Evolutionary conservation across 2,888 invertebrate species (phyloP).

Genomic region (Branchipolynoe longqiensis): DNA sequence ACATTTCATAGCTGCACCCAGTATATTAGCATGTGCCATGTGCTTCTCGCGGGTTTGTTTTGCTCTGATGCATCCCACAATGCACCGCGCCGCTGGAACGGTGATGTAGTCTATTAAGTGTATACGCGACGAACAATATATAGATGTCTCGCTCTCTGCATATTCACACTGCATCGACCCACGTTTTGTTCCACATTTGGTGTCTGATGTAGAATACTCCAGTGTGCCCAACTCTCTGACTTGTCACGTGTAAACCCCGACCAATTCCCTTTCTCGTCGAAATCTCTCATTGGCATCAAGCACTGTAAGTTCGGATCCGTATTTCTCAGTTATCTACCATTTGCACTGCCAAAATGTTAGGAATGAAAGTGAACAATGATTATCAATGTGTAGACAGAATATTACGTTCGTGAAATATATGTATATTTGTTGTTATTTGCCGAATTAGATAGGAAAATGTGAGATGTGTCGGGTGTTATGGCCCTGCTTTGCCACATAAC

Average conservation of each 20-base stretch:
- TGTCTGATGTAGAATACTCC: too few relatives aligned
- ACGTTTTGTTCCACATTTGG: too few relatives aligned
- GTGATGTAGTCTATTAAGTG: too few relatives aligned
- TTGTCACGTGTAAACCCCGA: slow-evolving; percentile 30
- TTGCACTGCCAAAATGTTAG: background rate
- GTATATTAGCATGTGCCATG: too few relatives aligned
- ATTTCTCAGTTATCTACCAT: background rate
- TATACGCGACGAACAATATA: too few relatives aligned
- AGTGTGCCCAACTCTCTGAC: background rate
- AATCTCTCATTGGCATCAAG: slow-evolving; percentile 54
- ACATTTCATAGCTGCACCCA: too few relatives aligned
- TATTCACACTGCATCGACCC: too few relatives aligned
- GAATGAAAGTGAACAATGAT: background rate
- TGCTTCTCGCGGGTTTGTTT: too few relatives aligned
- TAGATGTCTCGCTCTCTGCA: too few relatives aligned
- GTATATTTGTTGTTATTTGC: background rate
- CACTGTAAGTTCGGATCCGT: background rate
- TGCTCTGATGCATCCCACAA: too few relatives aligned
- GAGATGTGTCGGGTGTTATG: too few relatives aligned
- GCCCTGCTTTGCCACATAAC: background rate
- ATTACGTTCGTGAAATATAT: background rate
- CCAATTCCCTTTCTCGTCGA: slow-evolving; percentile 1
- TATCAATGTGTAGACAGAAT: background rate
- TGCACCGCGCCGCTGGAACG: too few relatives aligned
- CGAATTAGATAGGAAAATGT: background rate